Evolutionary conservation across 2,888 invertebrate species (phyloP).

Genomic region (Anarsia innoxiella): DNA sequence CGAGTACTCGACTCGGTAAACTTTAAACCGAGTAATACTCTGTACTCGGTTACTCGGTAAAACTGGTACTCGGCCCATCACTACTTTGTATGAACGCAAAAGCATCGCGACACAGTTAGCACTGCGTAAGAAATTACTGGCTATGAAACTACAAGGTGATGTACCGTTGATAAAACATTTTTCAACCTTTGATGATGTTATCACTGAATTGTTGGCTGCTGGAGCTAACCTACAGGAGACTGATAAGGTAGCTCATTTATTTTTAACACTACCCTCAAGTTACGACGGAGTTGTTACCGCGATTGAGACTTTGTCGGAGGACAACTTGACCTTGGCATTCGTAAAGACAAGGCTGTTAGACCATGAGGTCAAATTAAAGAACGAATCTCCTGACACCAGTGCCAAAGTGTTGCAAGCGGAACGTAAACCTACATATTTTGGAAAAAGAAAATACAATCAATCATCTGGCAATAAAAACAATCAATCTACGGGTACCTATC

Average conservation of each 20-base stretch:
- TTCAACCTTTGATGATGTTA: constrained; percentile 31
- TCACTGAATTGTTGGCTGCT: constrained; percentile 30
- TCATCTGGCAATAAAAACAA: no score
- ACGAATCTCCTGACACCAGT: constrained; percentile 23
- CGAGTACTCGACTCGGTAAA: no score
- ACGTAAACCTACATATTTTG: no score
- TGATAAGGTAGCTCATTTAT: no score
- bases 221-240: constrained; percentile 37
- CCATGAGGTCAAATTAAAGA: constrained; percentile 20
- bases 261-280: constrained; percentile 31
- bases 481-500: no score
- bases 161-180: constrained; percentile 22
- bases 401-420: constrained; percentile 26
- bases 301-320: constrained; percentile 17
- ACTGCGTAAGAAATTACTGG: constrained; percentile 3
- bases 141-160: constrained; percentile 19
- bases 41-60: no score
- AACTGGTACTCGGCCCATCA: no score
- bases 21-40: no score
- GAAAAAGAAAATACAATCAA: no score
- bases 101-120: neutral
- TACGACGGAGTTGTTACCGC: constrained; percentile 40
- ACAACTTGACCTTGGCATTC: no score
- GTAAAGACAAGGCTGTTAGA: constrained; percentile 26
- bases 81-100: neutral